These are phyloP conservation scores for Luffia ferchaultella DNA, from an alignment of 2,888 invertebrate species.

Conservation along the genomic window DNA sequence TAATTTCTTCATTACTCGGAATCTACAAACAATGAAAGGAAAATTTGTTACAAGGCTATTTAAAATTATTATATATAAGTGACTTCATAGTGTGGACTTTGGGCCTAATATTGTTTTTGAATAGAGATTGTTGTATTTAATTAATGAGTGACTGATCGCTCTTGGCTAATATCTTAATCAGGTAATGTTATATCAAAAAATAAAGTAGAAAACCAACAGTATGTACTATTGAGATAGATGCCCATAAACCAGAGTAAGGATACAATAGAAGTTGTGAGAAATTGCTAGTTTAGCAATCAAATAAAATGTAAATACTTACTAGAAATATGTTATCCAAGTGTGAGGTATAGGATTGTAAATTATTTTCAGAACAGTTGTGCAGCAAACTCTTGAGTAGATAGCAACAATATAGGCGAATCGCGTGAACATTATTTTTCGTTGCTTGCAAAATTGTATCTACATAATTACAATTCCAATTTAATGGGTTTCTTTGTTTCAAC, in stretches of 20 bases:
- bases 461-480: constrained; percentile 25
- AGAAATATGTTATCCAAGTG: constrained; percentile 37
- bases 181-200: too few relatives aligned
- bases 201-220: too few relatives aligned
- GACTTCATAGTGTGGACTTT: too few relatives aligned
- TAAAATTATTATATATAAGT: constrained; percentile 10
- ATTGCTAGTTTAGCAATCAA: too few relatives aligned
- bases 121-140: too few relatives aligned
- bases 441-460: constrained; percentile 29
- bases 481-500: constrained; percentile 25
- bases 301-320: too few relatives aligned
- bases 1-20: constrained; percentile 34
- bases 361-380: constrained; percentile 3
- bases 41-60: not conserved
- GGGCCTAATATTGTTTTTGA: too few relatives aligned
- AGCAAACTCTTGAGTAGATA: constrained; percentile 25
- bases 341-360: constrained; percentile 6
- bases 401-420: constrained; percentile 41
- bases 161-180: too few relatives aligned
- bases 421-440: constrained; percentile 34
- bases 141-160: too few relatives aligned
- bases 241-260: too few relatives aligned
- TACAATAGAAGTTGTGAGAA: too few relatives aligned
- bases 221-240: too few relatives aligned
- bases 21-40: constrained; percentile 36